Percentiles rank a stretch among this genome's conserved stretches.
phyloP scores from a whole-genome alignment of 2,113 vertebrate species.

The Pomatorhinus ruficollis region DNA sequence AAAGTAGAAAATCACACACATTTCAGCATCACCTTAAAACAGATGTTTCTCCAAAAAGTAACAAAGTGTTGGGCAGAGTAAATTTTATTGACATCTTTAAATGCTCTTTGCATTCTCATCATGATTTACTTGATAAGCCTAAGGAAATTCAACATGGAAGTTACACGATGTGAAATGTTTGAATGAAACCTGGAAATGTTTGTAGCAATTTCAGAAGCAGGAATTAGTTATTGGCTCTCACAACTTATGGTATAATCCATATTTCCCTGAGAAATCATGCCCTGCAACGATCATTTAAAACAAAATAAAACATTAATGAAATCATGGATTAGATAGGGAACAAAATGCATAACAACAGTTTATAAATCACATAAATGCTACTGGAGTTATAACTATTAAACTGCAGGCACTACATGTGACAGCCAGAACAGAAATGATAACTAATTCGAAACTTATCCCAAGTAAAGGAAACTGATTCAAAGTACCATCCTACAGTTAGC shows the following conservation, averaged over 20 bases:
- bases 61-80: not conserved
- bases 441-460: not conserved
- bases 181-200: not conserved
- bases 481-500: not conserved
- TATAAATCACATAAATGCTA: not conserved
- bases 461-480: not conserved
- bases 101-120: not conserved
- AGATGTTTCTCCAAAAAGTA: not conserved
- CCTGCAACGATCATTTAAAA: not conserved
- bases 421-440: not conserved
- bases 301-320: not conserved
- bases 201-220: not conserved
- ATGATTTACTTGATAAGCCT: not conserved
- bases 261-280: slow-evolving; percentile 63
- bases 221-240: slow-evolving; percentile 11
- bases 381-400: not conserved
- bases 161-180: not conserved
- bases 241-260: not conserved
- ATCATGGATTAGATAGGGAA: not conserved
- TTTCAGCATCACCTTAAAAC: not conserved
- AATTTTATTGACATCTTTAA: slow-evolving; percentile 14
- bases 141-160: not conserved
- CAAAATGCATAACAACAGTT: not conserved
- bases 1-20: not conserved
- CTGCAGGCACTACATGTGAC: not conserved